Evolutionary conservation across 2,113 vertebrate species (phyloP), one percentile per base, ranked within the genome.

Genomic region (Lepus timidus): DNA sequence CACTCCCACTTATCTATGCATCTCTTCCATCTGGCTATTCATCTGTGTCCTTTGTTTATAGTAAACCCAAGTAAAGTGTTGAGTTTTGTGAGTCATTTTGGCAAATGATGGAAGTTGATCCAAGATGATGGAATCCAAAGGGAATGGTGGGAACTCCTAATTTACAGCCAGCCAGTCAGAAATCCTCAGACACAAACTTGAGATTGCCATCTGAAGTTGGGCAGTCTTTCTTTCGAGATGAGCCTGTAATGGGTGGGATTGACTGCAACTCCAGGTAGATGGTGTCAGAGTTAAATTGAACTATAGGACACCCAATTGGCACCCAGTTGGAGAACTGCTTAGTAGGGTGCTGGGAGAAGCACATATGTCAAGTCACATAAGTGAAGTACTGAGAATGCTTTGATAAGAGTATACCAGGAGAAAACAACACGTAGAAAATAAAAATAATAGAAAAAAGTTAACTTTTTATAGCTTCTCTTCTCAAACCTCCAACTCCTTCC

Each of bases 361-460:
- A 1, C 13, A 36, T 11, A 16, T 12, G 61, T 61, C 52, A 9
- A 58, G 17, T 58, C 12, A 0, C 52, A 33, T 31, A 65, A 62
- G 27, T 31, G 29, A 65, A 82, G 22, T 23, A 25, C 22, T 27
- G 31, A 61, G 33, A 31, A 13, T 31, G 4, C 49, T 51, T 4
- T 4, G 7, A 29, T 44, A 4, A 85, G 14, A 58, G 13, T 9
- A 25, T 4, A 19, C 7, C 27, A 68, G 20, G 6, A 33, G 12
- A 51, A 16, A 44, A 33, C 86, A 49, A 85, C 75, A 74, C 71
- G 36, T 5, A 58, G 25, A 93, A 87, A 92, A 55, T 6, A 75
- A 86, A 91, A 88, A 85, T 86, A 67, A 81, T 36, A 23, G 85
- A 33, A 44, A 1, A 19, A 65, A 74, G 51, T 79, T 85, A 76